These are phyloP conservation scores for Sander vitreus DNA, from an alignment of 2,113 vertebrate species.

Conservation along the genomic window DNA sequence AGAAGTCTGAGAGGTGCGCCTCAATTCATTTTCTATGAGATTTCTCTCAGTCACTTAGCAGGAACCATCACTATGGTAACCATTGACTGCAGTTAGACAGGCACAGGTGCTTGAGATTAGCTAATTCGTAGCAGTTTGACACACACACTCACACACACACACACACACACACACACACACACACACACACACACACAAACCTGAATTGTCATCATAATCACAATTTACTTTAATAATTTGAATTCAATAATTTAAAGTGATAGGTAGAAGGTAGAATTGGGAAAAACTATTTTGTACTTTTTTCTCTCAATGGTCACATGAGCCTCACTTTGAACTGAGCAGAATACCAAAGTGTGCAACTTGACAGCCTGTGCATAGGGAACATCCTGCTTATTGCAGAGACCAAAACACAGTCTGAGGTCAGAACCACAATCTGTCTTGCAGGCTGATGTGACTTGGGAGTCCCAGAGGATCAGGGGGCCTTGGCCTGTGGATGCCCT, in stretches of 20 bases:
- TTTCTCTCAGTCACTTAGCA: too few species aligned
- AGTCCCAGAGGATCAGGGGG: conserved; percentile 39
- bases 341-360: conserved; percentile 43
- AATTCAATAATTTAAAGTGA: not conserved
- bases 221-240: not conserved
- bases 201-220: not conserved
- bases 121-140: too few species aligned
- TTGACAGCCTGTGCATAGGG: conserved; percentile 64
- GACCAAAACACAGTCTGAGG: conserved; percentile 55
- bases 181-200: not conserved
- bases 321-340: conserved; percentile 28
- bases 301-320: conserved; percentile 5
- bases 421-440: conserved; percentile 73
- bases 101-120: too few species aligned
- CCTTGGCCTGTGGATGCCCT: conserved; percentile 47
- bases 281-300: not conserved
- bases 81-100: too few species aligned
- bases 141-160: too few species aligned
- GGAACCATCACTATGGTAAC: too few species aligned
- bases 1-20: too few species aligned
- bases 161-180: too few species aligned
- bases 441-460: conserved; percentile 37
- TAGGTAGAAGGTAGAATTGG: not conserved
- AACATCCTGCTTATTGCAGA: conserved; percentile 46
- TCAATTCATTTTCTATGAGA: too few species aligned